Evolutionary conservation across 2,797 vertebrate genomes (phyloP).

Genomic region (Cottoperca gobio): DNA sequence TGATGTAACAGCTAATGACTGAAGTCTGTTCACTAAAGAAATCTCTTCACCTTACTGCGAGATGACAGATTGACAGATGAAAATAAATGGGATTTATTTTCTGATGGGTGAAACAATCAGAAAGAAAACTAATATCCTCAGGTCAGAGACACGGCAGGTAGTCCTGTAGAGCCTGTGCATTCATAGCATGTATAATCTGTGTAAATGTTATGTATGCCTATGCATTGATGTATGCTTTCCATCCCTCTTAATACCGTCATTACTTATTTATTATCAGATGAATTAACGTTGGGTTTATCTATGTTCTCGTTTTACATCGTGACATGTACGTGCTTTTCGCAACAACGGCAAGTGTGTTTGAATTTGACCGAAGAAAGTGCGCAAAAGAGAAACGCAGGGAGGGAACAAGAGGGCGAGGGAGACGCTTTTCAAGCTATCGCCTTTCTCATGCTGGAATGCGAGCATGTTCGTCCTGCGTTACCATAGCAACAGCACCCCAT

Average conservation of each 20-base stretch:
- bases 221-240: constrained; percentile 5
- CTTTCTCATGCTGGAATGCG: constrained; percentile 54
- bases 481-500: constrained; percentile 83
- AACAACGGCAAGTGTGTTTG: neutral
- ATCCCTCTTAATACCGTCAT: constrained; percentile 1
- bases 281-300: neutral
- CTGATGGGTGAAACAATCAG: neutral
- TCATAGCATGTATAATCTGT: constrained; percentile 18
- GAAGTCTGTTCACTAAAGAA: neutral
- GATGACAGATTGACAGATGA: constrained; percentile 6
- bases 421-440: constrained; percentile 52
- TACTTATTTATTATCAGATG: constrained; percentile 37
- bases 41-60: neutral
- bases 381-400: neutral
- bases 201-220: constrained; percentile 18
- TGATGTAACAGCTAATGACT: constrained; percentile 16
- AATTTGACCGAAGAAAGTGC: constrained; percentile 29
- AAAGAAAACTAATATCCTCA: neutral
- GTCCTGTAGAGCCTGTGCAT: constrained; percentile 3
- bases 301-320: neutral
- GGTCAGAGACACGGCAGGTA: neutral
- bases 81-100: constrained; percentile 5
- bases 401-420: constrained; percentile 29
- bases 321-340: neutral
- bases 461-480: constrained; percentile 63